Evolutionary conservation across 2,113 vertebrate species (phyloP).

Genomic region (Kryptolebias marmoratus): DNA sequence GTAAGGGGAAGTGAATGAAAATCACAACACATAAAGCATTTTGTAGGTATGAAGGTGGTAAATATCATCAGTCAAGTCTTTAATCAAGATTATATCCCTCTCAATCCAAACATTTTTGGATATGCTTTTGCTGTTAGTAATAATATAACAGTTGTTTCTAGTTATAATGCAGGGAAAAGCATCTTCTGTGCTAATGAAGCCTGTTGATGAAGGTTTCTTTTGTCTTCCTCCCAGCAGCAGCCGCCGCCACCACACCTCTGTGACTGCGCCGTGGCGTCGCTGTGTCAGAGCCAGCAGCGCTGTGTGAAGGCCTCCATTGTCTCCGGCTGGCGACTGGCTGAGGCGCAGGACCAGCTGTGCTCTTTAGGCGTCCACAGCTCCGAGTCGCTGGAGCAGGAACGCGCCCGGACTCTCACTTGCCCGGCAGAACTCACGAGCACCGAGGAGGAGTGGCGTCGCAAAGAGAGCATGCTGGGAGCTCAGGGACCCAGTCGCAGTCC

Average conservation of each 20-base stretch:
- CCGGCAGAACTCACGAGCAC: conserved; percentile 86
- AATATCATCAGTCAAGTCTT: too few species aligned
- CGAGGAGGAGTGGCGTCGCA: conserved; percentile 94
- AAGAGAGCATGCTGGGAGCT: conserved; percentile 89
- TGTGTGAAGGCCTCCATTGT: conserved; percentile 91
- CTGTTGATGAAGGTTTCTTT: not conserved
- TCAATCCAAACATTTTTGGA: too few species aligned
- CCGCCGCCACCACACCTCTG: conserved; percentile 68
- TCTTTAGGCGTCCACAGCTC: conserved; percentile 92
- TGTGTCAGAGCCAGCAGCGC: conserved; percentile 90
- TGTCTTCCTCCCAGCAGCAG: conserved; percentile 32
- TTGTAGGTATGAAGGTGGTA: too few species aligned
- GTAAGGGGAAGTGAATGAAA: too few species aligned
- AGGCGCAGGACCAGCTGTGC: conserved; percentile 94
- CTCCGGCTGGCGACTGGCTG: conserved; percentile 92
- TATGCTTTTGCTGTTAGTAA: too few species aligned
- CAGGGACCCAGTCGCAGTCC: conserved; percentile 82
- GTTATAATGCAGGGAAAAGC: not conserved
- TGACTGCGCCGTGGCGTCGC: conserved; percentile 84
- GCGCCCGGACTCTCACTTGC: conserved; percentile 84
- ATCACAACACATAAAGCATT: too few species aligned
- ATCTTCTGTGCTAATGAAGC: not conserved
- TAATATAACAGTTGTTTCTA: too few species aligned
- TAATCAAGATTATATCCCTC: too few species aligned
- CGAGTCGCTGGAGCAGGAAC: conserved; percentile 92